Base-by-base conservation (phyloP, 2,888 invertebrate species). In the Agriopis aurantiaria region DNA sequence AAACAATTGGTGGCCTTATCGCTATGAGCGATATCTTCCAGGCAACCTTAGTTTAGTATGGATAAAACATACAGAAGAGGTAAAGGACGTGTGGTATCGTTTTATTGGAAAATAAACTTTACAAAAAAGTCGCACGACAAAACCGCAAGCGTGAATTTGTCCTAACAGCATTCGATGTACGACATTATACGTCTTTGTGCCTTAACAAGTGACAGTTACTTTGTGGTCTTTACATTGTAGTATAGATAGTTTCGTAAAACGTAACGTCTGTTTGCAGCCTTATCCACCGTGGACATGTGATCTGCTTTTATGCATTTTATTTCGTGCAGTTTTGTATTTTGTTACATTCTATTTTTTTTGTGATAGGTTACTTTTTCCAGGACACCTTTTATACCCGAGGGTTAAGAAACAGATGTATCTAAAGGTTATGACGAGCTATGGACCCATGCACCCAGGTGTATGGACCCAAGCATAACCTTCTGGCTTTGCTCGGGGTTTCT, bases 191-290 rank as follows among this genome's bases (percentile, higher is more conserved):
- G 60, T 59, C 63, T 55, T 61, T 67, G 66, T 68, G 51, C 67
- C 53, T 67, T 64, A 72, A 59, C 69, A 73, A 74, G 71, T 70
- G 75, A 68, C 75, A 72, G 68, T 77, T 76, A 75, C 75, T 76
- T 77, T 75, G 76, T 71, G 65, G 69, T 57, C 66, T 58, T 63
- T 63, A 75, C 76, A 59, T 62, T 72, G 73, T 68, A 53, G 23
- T 49, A 45, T 23, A 52, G 69, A 68, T 52, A 71, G 64, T 65
- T 58, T 65, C 51, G 58, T 52, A 33, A 65, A 52, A 62, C 65
- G 45, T 57, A 69, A 57, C 65, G 64, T 76, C 56, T 59, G 69
- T 72, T 71, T 74, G 65, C 70, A 56, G 55, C 57, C 61, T 68
- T 68, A 71, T 71, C 61, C 53, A n/a, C n/a, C 55, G 10, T 23